phyloP scores from a whole-genome alignment of 2,797 vertebrate species.

The Phrynocephalus forsythii region DNA sequence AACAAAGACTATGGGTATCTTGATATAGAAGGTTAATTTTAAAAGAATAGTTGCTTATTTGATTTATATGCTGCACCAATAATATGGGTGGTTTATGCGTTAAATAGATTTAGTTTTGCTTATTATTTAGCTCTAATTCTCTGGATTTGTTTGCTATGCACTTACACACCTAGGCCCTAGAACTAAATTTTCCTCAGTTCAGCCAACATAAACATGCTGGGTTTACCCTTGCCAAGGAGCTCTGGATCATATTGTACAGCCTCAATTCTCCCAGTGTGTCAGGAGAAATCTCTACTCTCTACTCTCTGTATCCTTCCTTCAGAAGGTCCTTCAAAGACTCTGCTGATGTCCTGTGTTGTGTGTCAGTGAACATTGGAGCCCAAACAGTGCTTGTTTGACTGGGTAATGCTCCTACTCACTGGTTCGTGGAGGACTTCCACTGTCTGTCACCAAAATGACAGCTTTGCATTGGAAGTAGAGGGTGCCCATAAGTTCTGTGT shows the following conservation, averaged over 20 bases:
- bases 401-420: conserved; percentile 64
- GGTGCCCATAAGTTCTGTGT: conserved; percentile 44
- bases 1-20: background rate
- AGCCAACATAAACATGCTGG: background rate
- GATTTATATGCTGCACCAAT: too few species aligned
- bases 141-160: background rate
- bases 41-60: background rate
- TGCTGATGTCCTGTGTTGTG: background rate
- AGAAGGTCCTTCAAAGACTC: background rate
- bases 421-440: conserved; percentile 65
- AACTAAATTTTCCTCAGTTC: background rate
- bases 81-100: too few species aligned
- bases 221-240: background rate
- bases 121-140: background rate
- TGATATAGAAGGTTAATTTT: background rate
- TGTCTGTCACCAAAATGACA: conserved; percentile 69
- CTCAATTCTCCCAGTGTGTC: background rate
- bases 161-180: background rate
- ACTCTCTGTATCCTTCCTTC: background rate
- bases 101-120: background rate
- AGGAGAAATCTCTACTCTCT: background rate
- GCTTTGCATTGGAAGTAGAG: conserved; percentile 62
- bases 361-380: background rate
- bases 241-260: background rate
- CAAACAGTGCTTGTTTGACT: background rate